phyloP scores from a whole-genome alignment of 2,888 invertebrate species.

The Parthenolecanium corni region DNA sequence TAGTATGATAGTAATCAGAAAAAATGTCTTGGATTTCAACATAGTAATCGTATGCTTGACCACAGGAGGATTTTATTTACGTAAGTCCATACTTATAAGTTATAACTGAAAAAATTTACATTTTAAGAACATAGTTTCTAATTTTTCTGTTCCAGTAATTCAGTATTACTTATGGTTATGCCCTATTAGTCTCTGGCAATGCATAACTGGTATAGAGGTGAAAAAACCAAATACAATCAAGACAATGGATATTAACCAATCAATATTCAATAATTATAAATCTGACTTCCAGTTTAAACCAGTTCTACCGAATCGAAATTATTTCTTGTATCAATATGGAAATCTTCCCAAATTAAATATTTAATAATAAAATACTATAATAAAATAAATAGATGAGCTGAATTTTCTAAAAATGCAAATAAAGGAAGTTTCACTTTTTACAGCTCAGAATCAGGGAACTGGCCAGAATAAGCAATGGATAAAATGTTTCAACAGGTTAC shows the following conservation, averaged over 20 bases:
- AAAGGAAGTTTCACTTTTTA: too few species aligned
- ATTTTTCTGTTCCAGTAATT: slow-evolving; percentile 22
- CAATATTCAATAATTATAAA: slow-evolving; percentile 27
- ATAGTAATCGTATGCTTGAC: slow-evolving; percentile 31
- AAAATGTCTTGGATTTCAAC: slow-evolving; percentile 32
- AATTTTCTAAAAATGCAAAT: too few species aligned
- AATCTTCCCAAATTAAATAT: slow-evolving; percentile 15
- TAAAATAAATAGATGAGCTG: background rate
- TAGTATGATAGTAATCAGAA: slow-evolving; percentile 33
- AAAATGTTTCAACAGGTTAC: too few species aligned
- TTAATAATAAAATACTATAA: background rate
- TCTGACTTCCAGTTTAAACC: slow-evolving; percentile 30
- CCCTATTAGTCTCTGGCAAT: slow-evolving; percentile 30
- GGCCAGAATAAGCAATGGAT: too few species aligned
- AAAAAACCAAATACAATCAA: slow-evolving; percentile 13
- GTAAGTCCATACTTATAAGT: slow-evolving; percentile 31
- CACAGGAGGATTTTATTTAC: slow-evolving; percentile 32
- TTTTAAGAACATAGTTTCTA: too few species aligned
- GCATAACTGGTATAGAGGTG: slow-evolving; percentile 12
- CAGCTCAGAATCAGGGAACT: too few species aligned
- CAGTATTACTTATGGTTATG: slow-evolving; percentile 30
- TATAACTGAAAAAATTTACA: too few species aligned
- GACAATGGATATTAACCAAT: slow-evolving; percentile 7
- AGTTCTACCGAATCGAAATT: slow-evolving; percentile 27
- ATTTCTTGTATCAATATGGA: slow-evolving; percentile 16